Evolutionary conservation across 2,113 vertebrate species (phyloP), one percentile per base, ranked within the genome.

Genomic region (Hylia prasina): DNA sequence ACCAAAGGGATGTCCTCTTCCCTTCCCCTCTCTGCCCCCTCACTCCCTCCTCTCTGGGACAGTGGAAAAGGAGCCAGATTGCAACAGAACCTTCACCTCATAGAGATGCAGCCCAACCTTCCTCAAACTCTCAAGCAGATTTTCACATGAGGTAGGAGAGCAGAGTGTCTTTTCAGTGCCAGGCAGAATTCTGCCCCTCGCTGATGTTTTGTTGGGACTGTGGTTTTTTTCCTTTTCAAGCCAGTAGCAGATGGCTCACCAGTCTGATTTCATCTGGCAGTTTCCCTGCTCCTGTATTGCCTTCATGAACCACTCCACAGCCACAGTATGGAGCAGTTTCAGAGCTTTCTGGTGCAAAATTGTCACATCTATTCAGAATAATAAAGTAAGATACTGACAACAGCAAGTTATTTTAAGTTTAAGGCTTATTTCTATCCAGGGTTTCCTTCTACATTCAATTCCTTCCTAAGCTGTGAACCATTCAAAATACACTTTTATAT

Each of bases 401-500:
- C 88, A 97, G 89, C 92, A 96, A 82, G 96, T 96, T 97, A 97
- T 95, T 95, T 94, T 96, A 97, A 97, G 84, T 97, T 95, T 93
- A 93, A 63, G 89, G 97, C 93, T 98, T 98, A 97, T 98, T 98
- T 98, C 93, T 97, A 97, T 94, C 94, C 87, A 89, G 97, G 81
- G 89, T 97, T 98, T 98, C 97, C 90, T 97, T 96, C 95, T 87
- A 84, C 97, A 97, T 98, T 96, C 94, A 97, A 97, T 98, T 98
- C 97, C 93, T 95, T 95, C 90, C 96, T 93, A 98, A 97, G 96
- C 96, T 82, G 33, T 95, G 97, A 97, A 96, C 96, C 97, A 98
- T 98, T 98, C 96, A 97, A 95, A 90, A 91, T 88, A 89, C 44
- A 97, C 96, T 98, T 98, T 98, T 98, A 96, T 95, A 97, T 15